Conservation (phyloP, 2,888 invertebrate genomes). For the Oegoconia quadripuncta region DNA sequence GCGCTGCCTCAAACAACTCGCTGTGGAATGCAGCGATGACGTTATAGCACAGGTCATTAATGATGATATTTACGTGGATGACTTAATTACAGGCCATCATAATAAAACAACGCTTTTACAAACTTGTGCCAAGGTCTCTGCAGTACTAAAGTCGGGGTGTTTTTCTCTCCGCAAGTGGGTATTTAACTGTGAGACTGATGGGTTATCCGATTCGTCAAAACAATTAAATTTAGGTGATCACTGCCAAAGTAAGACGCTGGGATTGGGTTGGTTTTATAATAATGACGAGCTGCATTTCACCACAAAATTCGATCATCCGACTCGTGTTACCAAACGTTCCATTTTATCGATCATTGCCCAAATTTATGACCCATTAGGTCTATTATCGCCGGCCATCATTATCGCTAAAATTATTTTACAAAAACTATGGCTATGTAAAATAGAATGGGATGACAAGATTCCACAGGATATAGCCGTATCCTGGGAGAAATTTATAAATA, state of each 20-base stretch:
- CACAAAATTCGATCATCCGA: constrained; percentile 3
- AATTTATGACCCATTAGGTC: constrained; percentile 18
- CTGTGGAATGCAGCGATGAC: constrained; percentile 21
- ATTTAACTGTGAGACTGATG: constrained; percentile 10
- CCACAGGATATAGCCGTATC: no score
- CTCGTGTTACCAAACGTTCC: constrained; percentile 16
- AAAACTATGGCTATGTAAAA: no score
- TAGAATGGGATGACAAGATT: no score
- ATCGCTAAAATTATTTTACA: no score
- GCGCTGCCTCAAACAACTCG: constrained; percentile 25
- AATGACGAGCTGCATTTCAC: constrained; percentile 15
- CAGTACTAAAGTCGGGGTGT: no score
- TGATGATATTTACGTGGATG: constrained; percentile 26
- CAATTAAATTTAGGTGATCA: constrained; percentile 3
- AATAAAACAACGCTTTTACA: constrained; percentile 6
- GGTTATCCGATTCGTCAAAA: neutral
- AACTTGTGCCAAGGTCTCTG: no score
- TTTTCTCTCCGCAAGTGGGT: constrained; percentile 17
- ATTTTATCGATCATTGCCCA: constrained; percentile 16
- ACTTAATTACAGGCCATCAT: constrained; percentile 22
- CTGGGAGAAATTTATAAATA: no score
- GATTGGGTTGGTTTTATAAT: constrained; percentile 17
- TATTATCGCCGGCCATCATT: constrained; percentile 19
- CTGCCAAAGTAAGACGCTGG: constrained; percentile 17
- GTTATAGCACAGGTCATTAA: constrained; percentile 17